Conservation (phyloP, 2,113 vertebrate genomes). For the Cheilinus undulatus region DNA sequence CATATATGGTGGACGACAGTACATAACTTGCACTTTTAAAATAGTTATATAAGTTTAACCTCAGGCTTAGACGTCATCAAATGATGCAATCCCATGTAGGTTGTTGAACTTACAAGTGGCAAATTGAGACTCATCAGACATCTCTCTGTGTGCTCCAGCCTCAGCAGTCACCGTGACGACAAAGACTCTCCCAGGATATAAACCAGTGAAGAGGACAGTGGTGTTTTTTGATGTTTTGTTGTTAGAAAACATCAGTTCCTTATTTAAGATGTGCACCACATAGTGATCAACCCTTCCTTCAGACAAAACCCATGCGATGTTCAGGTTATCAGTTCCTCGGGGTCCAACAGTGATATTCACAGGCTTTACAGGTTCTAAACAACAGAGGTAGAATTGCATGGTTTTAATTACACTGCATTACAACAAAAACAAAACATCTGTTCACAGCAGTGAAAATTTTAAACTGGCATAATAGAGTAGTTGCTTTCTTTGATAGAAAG, state of each 20-base stretch:
- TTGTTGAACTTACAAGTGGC: constrained; percentile 67
- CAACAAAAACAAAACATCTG: not conserved
- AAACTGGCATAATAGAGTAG: not conserved
- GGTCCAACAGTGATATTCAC: not conserved
- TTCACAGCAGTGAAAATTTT: not conserved
- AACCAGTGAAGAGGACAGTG: not conserved
- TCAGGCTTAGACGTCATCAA: not conserved
- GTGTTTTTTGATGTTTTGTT: rapidly evolving
- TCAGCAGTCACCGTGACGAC: constrained; percentile 54
- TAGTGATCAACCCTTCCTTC: constrained; percentile 18
- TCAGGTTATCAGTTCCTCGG: constrained; percentile 18
- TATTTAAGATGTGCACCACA: constrained; percentile 25
- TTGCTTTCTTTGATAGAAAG: not conserved
- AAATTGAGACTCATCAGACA: constrained; percentile 12
- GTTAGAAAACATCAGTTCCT: rapidly evolving
- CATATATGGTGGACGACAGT: too few species aligned
- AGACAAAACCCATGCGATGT: constrained; percentile 56
- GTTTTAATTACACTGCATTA: not conserved
- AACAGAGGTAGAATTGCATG: not conserved
- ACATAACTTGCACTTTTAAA: not conserved
- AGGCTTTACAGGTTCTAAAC: constrained; percentile 60
- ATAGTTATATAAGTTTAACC: not conserved
- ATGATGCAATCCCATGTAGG: not conserved
- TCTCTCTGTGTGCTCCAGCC: constrained; percentile 8
- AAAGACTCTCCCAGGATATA: constrained; percentile 59